Base-by-base conservation (phyloP, 2,888 invertebrate genomes). In the Callyntrura guangdongensis region DNA sequence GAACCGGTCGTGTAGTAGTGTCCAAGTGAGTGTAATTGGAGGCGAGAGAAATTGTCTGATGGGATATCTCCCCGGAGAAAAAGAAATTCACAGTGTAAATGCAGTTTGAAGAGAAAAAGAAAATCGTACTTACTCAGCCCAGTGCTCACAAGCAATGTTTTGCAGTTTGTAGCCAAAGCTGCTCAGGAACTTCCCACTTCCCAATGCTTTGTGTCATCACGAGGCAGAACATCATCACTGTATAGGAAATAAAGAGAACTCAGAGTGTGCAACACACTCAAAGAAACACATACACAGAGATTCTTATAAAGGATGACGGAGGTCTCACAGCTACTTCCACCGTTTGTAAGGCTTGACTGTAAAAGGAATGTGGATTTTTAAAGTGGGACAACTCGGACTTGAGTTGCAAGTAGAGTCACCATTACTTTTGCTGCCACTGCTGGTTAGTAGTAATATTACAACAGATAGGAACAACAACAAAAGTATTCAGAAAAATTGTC, bases 11-110 rank as follows among this genome's bases (percentile, higher is more conserved):
- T 79, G 25, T 67, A 79, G 25, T 67, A 79, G 84, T 89, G 84
- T 89, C 89, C 89, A 89, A 77, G 89, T 89, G 89, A 89, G 89
- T 89, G 89, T 89, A 89, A 89, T 89, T 89, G 89, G 89, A 89
- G 89, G 89, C 77, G 89, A 89, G 79, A 85, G 89, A 85, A 77
- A 89, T 85, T 89, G 84, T 89, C 84, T 67, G 89, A 84, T 89
- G 89, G 89, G 84, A 89, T 89, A 79, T 89, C 53, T 89, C 89
- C 89, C 89, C 17, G 12, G 79, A 79, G 84, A 77, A 17, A 17
- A 67, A 20, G 61, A 64, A 36, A 74, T 53, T 47, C 84, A 47
- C 59, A 17, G 77, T 79, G 64, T 89, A 77, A 64, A 85, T 77
- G 84, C 79, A 89, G 53, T 74, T 85, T 74, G 84, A 83, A 83